Conservation (phyloP, 35 echinoderm and acorn worm genomes). For the Anneissia japonica region DNA sequence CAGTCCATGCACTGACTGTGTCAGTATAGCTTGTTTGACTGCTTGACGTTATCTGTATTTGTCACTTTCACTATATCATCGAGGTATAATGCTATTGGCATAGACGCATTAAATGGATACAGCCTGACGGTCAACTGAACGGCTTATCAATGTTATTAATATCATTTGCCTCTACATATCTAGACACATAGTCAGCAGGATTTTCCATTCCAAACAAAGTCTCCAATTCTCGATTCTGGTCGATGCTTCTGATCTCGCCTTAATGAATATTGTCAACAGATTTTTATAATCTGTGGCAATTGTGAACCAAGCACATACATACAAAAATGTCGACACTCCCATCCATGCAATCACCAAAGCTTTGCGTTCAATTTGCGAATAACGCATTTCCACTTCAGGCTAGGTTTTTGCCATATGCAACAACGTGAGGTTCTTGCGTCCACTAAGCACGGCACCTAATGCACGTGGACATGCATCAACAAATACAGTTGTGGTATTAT, state of each 20-base stretch:
- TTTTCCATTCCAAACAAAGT: slow-evolving; percentile 12
- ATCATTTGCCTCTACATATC: not conserved
- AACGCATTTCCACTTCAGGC: slow-evolving; percentile 1
- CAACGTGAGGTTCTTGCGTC: not conserved
- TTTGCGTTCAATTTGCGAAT: slow-evolving; percentile 50
- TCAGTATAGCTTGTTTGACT: no score
- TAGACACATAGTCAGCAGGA: slow-evolving; percentile 21
- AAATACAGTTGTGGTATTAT: not conserved
- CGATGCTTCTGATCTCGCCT: slow-evolving; percentile 20
- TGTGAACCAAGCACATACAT: slow-evolving; percentile 40
- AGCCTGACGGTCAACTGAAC: no score
- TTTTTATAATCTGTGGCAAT: slow-evolving; percentile 37
- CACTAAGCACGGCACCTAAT: not conserved
- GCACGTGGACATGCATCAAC: slow-evolving; percentile 1
- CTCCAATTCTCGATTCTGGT: slow-evolving; percentile 32
- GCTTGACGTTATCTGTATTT: no score
- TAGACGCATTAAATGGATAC: no score
- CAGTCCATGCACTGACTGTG: not conserved
- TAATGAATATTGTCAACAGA: slow-evolving; percentile 10
- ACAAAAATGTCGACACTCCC: slow-evolving; percentile 38
- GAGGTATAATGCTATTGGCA: no score
- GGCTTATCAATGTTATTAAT: not conserved
- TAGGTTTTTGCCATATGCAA: slow-evolving; percentile 21
- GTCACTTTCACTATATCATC: no score
- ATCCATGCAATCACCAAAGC: slow-evolving; percentile 40